These are phyloP conservation scores for Patagioenas fasciata DNA, from an alignment of 2,113 vertebrate species.

Conservation along the genomic window DNA sequence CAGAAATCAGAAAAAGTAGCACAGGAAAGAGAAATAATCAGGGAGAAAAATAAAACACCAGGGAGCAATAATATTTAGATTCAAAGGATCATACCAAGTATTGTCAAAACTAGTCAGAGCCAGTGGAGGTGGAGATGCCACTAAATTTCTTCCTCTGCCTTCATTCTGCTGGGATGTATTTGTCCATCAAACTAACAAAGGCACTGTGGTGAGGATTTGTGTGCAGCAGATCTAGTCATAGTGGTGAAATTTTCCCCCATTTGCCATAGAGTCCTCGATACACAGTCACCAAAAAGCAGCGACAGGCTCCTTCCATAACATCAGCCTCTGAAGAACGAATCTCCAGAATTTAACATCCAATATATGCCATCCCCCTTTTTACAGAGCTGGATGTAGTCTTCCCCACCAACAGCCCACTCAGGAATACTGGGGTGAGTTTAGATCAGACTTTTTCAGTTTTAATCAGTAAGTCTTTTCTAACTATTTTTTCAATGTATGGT, in stretches of 20 bases:
- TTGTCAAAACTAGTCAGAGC: neutral
- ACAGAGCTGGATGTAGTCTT: neutral
- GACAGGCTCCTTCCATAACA: neutral
- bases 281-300: neutral
- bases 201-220: neutral
- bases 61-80: neutral
- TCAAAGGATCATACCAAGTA: accelerated
- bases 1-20: neutral
- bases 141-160: neutral
- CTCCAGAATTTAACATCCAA: neutral
- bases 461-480: neutral
- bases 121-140: neutral
- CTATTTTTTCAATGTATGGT: neutral
- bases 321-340: neutral
- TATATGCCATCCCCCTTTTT: neutral
- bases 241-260: neutral
- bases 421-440: neutral
- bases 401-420: neutral
- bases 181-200: neutral
- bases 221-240: neutral
- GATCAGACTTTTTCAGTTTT: neutral
- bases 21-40: neutral
- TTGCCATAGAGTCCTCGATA: neutral
- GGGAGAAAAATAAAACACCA: neutral
- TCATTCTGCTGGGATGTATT: neutral